phyloP scores from a whole-genome alignment of 2,888 invertebrate genomes.

The Caenorhabditis panamensis region DNA sequence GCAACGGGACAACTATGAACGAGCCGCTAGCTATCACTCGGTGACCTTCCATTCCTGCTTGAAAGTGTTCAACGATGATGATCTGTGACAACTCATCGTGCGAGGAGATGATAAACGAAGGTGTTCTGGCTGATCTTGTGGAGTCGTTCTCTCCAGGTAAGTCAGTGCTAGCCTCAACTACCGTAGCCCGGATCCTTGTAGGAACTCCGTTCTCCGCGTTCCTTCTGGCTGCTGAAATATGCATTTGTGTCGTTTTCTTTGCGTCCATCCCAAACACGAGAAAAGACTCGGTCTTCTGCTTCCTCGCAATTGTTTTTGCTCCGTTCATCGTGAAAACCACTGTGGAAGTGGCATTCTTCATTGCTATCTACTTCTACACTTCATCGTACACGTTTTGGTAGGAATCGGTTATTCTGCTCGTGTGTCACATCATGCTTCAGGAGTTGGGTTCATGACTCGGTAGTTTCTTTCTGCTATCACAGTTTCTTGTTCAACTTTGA shows the following conservation, averaged over 20 bases:
- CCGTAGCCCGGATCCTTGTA: constrained; percentile 13
- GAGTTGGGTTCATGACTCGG: constrained; percentile 38
- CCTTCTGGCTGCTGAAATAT: constrained; percentile 38
- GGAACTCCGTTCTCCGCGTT: constrained; percentile 52
- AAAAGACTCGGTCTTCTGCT: constrained; percentile 41
- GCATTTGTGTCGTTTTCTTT: constrained; percentile 16
- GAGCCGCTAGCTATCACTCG: constrained; percentile 20
- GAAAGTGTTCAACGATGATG: constrained; percentile 11
- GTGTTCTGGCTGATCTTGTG: constrained; percentile 6
- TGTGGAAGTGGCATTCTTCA: constrained; percentile 36
- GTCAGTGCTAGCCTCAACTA: neutral
- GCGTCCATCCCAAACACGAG: constrained; percentile 28
- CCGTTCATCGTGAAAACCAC: constrained; percentile 28
- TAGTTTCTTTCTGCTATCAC: constrained; percentile 37
- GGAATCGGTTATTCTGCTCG: neutral
- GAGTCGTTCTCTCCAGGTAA: constrained; percentile 24
- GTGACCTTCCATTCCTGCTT: constrained; percentile 9
- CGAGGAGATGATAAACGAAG: neutral
- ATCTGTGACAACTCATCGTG: constrained; percentile 26
- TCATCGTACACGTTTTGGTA: constrained; percentile 37
- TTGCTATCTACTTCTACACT: constrained; percentile 48
- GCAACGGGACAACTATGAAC: constrained; percentile 52
- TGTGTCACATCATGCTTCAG: neutral
- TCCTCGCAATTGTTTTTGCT: constrained; percentile 28
- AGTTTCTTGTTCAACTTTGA: constrained; percentile 50